Evolutionary conservation across 2,888 invertebrate species (phyloP), one percentile per base, ranked within the genome.

Genomic region (Mycalesis mineus): DNA sequence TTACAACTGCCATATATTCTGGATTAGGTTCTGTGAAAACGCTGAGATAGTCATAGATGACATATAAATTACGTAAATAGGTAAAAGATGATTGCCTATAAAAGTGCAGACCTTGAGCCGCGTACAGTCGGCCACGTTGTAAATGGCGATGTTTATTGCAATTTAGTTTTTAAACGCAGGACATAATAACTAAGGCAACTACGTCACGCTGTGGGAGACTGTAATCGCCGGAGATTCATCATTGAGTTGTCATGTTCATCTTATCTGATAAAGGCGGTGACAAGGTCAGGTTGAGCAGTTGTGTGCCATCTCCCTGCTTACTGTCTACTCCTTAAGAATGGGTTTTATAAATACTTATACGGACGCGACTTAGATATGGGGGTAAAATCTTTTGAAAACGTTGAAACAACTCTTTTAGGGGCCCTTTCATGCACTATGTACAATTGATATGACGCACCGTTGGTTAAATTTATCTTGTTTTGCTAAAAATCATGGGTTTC

Each of bases 191-290:
- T 37, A 33, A 31, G 36, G 42, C 31, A 52, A 56, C 17, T n/a
- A 50, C 50, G 49, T 57, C 31, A 45, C 29, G 49, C 45, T 47
- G 54, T 57, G 57, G 60, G 54, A 48, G 57, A 54, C 54, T 51
- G 55, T 61, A 55, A 51, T 40, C 51, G 50, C 61, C 58, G 61
- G 60, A 63, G 63, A 65, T 63, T 65, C 70, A 72, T 72, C 71
- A 72, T 70, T 70, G 69, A 71, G 67, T 56, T 69, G 71, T 71
- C 71, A 68, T 62, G 62, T 60, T 62, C 64, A 65, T 68, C 62
- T 68, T 69, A 77, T 76, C 75, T 67, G 75, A 74, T 74, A 74
- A 67, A 61, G 55, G 48, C 62, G 40, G 58, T 53, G 57, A 56
- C 68, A 64, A 68, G 64, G 69, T 63, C 60, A 62, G 60, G 52